These are phyloP conservation scores for Eidolon helvum DNA, from an alignment of 2,113 vertebrate genomes.

Conservation along the genomic window DNA sequence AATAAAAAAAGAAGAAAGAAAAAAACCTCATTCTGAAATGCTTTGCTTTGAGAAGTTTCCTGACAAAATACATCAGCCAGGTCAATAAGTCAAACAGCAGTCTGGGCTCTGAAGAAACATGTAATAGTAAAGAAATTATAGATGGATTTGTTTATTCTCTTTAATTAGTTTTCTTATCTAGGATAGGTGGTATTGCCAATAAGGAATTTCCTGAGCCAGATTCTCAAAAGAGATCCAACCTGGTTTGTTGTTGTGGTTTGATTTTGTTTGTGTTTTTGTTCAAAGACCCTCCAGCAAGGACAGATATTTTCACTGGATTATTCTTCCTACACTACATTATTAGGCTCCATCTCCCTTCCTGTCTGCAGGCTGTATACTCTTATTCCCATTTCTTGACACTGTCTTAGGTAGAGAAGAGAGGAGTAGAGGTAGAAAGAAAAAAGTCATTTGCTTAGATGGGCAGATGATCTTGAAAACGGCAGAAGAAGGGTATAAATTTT, in stretches of 20 bases:
- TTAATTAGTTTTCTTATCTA: background rate
- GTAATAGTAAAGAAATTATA: background rate
- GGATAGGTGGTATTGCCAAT: background rate
- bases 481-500: background rate
- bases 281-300: background rate
- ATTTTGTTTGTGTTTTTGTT: background rate
- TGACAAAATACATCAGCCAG: background rate
- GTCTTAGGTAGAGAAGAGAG: background rate
- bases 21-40: background rate
- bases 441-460: background rate
- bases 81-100: background rate
- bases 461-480: background rate
- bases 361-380: background rate
- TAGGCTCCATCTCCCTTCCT: background rate
- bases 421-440: background rate
- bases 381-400: background rate
- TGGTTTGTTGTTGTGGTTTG: background rate
- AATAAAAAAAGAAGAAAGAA: background rate
- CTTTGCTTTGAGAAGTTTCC: background rate
- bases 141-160: background rate
- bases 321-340: background rate
- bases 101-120: background rate
- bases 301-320: background rate
- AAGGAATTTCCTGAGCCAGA: background rate
- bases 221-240: background rate